Evolutionary conservation across 2,113 vertebrate genomes (phyloP).

Genomic region (Entelurus aequoreus): DNA sequence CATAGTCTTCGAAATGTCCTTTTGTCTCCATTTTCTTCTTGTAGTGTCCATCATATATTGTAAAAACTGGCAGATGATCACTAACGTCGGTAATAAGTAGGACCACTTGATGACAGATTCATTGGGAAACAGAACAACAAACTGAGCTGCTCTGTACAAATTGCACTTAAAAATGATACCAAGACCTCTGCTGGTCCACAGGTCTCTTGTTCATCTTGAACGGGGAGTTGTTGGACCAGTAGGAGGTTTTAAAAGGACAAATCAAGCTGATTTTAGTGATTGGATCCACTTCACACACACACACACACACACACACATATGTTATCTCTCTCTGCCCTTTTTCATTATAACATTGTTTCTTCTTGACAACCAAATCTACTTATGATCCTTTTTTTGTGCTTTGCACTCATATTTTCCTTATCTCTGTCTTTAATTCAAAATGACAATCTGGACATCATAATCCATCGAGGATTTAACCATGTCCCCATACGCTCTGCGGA

Average conservation of each 20-base stretch:
- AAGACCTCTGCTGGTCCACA: conserved; percentile 6
- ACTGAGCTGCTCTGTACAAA: no score
- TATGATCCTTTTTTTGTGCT: conserved; percentile 58
- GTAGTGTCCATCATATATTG: no score
- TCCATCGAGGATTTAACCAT: conserved; percentile 67
- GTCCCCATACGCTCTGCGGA: conserved; percentile 34
- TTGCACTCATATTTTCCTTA: conserved; percentile 68
- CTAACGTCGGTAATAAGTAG: no score
- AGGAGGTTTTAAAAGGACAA: conserved; percentile 50
- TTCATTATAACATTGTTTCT: conserved; percentile 62
- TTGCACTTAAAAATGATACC: background rate
- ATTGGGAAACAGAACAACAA: no score
- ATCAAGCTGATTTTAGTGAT: conserved; percentile 46
- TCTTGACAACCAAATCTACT: conserved; percentile 73
- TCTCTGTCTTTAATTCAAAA: conserved; percentile 68
- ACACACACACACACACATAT: no score
- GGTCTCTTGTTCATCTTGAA: background rate
- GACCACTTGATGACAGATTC: no score
- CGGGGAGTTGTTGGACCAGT: conserved; percentile 39
- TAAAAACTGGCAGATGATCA: no score
- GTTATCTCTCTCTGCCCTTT: background rate
- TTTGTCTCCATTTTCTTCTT: no score
- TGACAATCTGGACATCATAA: conserved; percentile 69
- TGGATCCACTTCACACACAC: conserved; percentile 34
- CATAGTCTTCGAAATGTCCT: no score